Base-by-base conservation (phyloP, 2,888 invertebrate genomes). In the Cephus spinipes region DNA sequence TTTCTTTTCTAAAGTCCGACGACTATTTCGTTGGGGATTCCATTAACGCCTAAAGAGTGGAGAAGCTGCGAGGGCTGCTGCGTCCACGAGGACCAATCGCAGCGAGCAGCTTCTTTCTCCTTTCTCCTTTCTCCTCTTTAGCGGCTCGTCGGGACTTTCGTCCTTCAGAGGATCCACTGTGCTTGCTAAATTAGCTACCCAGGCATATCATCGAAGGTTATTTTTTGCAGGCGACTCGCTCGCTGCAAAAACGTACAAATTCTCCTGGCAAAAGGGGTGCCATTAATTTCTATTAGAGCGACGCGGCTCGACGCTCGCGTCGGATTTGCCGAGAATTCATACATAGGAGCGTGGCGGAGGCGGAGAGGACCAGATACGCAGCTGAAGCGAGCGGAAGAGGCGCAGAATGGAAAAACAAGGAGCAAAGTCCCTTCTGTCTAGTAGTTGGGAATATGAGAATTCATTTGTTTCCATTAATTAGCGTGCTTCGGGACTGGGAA, bases 391-490 rank as follows among this genome's bases (percentile, higher is more conserved):
- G 30, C 34, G 12, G 71, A 71, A 71, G n/a, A 32, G 40, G 1
- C 40, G 23, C 1, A 6, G 40, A 55, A 55, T 55, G 40, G 15
- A 55, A 55, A 55, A 55, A 55, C 40, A 55, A 55, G 40, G 40
- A 55, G 71, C 2, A 71, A 71, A 12, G 71, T n/a, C 31, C 31
- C 69, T 11, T 69, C 69, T 36, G 81, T 74, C 74, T 80, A 79
- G 82, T 80, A 79, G 82, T 80, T 35, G 79, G 81, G 84, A 82
- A 83, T 81, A 82, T 78, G 78, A 80, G 79, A 73, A 80, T 79
- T 82, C 83, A 78, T 87, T 87, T 82, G 80, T 88, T 85, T 84
- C 82, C 84, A 85, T 87, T 86, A 87, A 84, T 77, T 71, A 76
- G 23, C 40, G 23, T 23, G 40, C 15, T 55, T 23, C 40, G 40